Evolutionary conservation across 1,140 invertebrate genomes (phyloP).

Genomic region (Drosophila watanabei): DNA sequence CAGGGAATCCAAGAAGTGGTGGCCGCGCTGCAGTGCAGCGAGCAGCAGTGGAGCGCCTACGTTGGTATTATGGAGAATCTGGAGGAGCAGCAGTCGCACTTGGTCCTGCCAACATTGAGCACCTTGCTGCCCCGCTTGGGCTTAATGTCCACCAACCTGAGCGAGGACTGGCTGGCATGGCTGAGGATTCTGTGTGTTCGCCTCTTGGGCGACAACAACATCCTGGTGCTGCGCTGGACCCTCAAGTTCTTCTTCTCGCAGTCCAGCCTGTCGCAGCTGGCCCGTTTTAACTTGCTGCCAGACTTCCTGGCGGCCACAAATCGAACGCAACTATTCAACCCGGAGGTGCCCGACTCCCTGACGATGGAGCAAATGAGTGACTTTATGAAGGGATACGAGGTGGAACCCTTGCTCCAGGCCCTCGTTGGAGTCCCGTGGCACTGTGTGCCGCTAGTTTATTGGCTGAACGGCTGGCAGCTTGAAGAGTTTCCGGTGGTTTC

Average conservation of each 20-base stretch:
- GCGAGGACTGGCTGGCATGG: conserved; percentile 73
- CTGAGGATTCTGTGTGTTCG: conserved; percentile 85
- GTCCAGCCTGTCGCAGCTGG: conserved; percentile 35
- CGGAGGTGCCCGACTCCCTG: conserved; percentile 42
- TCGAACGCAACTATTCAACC: conserved; percentile 68
- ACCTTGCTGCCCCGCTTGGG: conserved; percentile 67
- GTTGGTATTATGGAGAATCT: conserved; percentile 86
- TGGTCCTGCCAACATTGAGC: conserved; percentile 86
- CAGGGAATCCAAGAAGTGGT: conserved; percentile 13
- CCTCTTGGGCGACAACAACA: conserved; percentile 86
- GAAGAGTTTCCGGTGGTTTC: not conserved
- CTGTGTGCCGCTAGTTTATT: conserved; percentile 65
- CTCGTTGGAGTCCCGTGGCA: conserved; percentile 62
- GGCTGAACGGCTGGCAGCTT: conserved; percentile 38
- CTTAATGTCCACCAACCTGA: not conserved
- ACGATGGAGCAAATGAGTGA: conserved; percentile 10
- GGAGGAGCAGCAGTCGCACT: conserved; percentile 89
- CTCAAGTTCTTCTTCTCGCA: conserved; percentile 67
- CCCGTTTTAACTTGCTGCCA: conserved; percentile 25
- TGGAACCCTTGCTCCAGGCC: conserved; percentile 33
- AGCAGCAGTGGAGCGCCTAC: conserved; percentile 61
- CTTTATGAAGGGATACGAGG: conserved; percentile 16
- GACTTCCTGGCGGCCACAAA: conserved; percentile 69
- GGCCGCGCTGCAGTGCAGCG: conserved; percentile 21
- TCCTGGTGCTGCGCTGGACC: conserved; percentile 85